Conservation (phyloP, 2,113 vertebrate genomes). For the Trogon melanurus region DNA sequence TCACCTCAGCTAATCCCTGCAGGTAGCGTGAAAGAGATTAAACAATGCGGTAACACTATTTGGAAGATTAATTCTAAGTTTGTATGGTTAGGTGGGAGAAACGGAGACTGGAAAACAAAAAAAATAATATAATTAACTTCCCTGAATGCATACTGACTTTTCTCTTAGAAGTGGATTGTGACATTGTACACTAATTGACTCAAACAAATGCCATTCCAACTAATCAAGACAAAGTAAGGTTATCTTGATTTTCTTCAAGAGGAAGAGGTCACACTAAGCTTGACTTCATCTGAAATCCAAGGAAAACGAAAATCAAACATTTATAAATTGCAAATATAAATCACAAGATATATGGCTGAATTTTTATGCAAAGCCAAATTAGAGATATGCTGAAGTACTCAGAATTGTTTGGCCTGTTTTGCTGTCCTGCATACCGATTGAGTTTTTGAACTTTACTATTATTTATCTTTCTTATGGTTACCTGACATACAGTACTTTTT, state of each 20-base stretch:
- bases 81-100: not conserved
- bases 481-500: not conserved
- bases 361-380: not conserved
- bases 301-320: not conserved
- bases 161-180: not conserved
- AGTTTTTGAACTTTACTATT: not conserved
- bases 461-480: not conserved
- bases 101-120: not conserved
- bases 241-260: not conserved
- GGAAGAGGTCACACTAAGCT: not conserved
- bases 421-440: not conserved
- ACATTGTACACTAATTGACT: not conserved
- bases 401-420: not conserved
- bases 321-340: not conserved
- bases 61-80: conserved; percentile 5
- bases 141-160: not conserved
- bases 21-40: not conserved
- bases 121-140: not conserved
- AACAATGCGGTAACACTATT: not conserved
- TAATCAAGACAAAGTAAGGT: not conserved
- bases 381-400: not conserved
- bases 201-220: not conserved
- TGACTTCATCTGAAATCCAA: conserved; percentile 3
- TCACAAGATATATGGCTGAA: not conserved
- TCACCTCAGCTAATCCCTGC: conserved; percentile 38